Evolutionary conservation across 2,113 vertebrate genomes (phyloP), one percentile per base, ranked within the genome.

Genomic region (Saguinus imperator): DNA sequence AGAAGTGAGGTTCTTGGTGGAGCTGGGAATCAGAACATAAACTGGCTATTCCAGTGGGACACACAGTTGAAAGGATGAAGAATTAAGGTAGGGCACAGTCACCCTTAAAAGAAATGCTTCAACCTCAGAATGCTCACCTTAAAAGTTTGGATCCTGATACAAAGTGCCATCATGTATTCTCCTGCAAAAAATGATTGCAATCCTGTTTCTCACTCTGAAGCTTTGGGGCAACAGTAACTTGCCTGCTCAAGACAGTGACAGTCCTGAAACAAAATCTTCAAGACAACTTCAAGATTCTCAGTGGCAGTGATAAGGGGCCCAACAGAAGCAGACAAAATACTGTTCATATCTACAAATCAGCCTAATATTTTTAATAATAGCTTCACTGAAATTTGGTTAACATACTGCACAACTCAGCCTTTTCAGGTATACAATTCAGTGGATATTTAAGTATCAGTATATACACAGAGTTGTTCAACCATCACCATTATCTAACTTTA

Each of bases 271-370:
- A 48, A 48, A 48, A 16, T 77, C 45, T 77, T 77, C 45, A 77
- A 77, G 75, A 77, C 75, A 70, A 73, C 68, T 58, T 80, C 32
- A 73, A 91, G 45, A 87, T 72, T 90, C 77, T 92, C 27, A 66
- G 37, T 45, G 48, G 55, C 68, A 87, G 16, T 17, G 50, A 29
- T 81, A 83, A 72, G 23, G 4, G 45, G 14, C 32, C 57, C 93
- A 90, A 52, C 37, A 72, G 61, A 96, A 96, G 85, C 3, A 29
- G 64, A 92, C 23, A 87, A 89, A 95, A 87, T 81, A 21, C 40
- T 85, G 75, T 61, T 94, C 45, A 68, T n/a, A 89, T 27, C 89
- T 40, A 94, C 37, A 79, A 93, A 91, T 94, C 29, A 93, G 13
- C 27, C 45, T 70, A 79, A 64, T 80, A 45, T 80, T 94, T 88